Base-by-base conservation (phyloP, 2,113 vertebrate genomes). In the Antechinus stuartii region DNA sequence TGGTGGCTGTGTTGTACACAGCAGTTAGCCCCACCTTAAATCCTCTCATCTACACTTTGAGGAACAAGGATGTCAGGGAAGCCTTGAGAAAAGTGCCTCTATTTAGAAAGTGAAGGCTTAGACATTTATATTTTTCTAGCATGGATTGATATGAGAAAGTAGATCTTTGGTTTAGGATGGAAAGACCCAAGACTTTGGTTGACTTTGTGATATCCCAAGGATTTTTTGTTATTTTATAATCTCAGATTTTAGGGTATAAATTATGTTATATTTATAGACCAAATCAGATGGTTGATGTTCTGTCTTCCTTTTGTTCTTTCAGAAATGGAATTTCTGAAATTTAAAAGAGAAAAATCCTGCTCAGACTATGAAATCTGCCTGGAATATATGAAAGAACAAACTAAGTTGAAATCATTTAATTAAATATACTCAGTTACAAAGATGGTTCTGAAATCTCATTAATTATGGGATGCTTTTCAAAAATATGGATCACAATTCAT, bases 21-120 rank as follows among this genome's bases (percentile, higher is more conserved):
- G 61, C 49, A 10, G 47, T 92, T 47, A 92, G 46, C 2, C 91
- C 91, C 27, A 92, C 91, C 23, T 47, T 92, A 49, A 92, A 92
- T 19, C 91, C 91, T 8, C 91, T 92, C 19, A 76, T 92, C 27
- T 92, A 94, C 27, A 92, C 92, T 46, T 24, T 92, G 56, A 92
- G 92, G 26, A 92, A 92, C 56, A 92, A 92, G 27, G 56, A 92
- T 49, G 56, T 92, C 8, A 92, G 23, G 61, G 91, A 47, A 68
- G 55, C 91, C 27, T 27, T 92, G 10, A 92, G 49, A 49, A 92
- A 92, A 68, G 26, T 50, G 46, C 0, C 54, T 22, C 19, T 30
- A 9, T 22, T 91, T 3, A 4, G 84, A 7, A 3, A 2, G 12
- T 50, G 30, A 93, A 55, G 12, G 47, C 19, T 84, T 84, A 42